These are phyloP conservation scores for Corynorhinus townsendii DNA, from an alignment of 2,113 vertebrate species.

Conservation along the genomic window DNA sequence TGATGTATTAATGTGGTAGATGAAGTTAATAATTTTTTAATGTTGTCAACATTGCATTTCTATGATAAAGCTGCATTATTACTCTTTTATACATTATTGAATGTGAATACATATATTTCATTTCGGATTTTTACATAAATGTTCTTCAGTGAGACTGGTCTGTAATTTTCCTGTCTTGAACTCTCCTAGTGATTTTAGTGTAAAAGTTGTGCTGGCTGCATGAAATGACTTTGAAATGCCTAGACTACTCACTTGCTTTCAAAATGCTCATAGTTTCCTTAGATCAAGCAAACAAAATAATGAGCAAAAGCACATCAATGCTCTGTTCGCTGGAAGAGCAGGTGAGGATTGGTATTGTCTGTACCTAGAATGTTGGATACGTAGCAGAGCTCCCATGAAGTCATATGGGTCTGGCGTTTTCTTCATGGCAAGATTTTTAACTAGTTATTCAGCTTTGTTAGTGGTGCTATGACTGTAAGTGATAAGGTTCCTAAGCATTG, in stretches of 20 bases:
- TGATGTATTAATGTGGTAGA: not conserved
- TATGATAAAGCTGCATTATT: not conserved
- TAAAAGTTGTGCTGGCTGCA: not conserved
- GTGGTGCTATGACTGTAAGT: not conserved
- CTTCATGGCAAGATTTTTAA: not conserved
- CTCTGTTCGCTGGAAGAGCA: not conserved
- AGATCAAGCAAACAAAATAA: not conserved
- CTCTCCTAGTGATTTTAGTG: not conserved
- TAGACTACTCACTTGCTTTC: not conserved
- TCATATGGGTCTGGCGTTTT: not conserved
- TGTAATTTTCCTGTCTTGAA: not conserved
- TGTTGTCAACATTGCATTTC: not conserved
- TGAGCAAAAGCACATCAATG: not conserved
- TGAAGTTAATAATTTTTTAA: not conserved
- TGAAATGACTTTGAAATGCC: not conserved
- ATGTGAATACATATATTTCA: not conserved
- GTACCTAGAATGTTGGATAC: not conserved
- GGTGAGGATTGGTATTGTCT: not conserved
- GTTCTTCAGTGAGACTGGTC: not conserved
- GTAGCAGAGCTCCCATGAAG: not conserved
- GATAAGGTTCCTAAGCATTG: not conserved
- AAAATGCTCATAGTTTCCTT: not conserved
- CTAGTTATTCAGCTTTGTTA: not conserved
- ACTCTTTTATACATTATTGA: not conserved
- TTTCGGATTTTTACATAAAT: not conserved